phyloP scores from a whole-genome alignment of 2,113 vertebrate species.

The Fregata magnificens region DNA sequence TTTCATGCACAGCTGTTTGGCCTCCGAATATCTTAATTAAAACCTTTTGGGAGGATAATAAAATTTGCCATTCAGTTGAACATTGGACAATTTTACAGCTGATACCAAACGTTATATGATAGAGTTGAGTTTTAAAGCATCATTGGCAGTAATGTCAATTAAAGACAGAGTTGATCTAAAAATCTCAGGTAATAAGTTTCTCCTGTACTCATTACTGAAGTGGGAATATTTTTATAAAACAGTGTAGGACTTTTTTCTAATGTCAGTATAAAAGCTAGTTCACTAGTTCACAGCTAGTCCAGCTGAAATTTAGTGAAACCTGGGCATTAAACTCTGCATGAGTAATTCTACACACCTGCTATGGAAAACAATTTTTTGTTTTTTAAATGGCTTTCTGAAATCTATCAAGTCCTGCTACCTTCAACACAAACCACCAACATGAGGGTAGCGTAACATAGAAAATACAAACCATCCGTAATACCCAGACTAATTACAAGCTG shows the following conservation, averaged over 20 bases:
- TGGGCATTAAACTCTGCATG: background rate
- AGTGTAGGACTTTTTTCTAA: background rate
- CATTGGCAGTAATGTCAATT: background rate
- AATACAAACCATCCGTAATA: background rate
- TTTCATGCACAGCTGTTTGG: slow-evolving; percentile 29
- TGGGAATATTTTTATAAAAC: background rate
- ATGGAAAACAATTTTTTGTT: background rate
- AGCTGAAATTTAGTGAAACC: background rate
- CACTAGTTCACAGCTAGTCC: too few species aligned
- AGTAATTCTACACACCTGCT: background rate
- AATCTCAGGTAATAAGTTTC: background rate
- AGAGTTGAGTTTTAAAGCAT: background rate
- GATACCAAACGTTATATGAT: background rate
- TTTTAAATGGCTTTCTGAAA: background rate
- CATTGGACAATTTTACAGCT: background rate
- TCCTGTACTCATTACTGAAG: background rate
- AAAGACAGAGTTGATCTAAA: background rate
- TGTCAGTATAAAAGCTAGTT: background rate
- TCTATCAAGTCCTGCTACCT: background rate
- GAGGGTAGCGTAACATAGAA: background rate
- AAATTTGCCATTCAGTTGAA: background rate
- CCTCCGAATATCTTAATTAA: slow-evolving; percentile 30
- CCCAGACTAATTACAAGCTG: background rate
- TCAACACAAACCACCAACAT: background rate
- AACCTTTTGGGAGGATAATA: slow-evolving; percentile 6